phyloP scores from a whole-genome alignment of 2,888 invertebrate species.

The Protonemura montana region DNA sequence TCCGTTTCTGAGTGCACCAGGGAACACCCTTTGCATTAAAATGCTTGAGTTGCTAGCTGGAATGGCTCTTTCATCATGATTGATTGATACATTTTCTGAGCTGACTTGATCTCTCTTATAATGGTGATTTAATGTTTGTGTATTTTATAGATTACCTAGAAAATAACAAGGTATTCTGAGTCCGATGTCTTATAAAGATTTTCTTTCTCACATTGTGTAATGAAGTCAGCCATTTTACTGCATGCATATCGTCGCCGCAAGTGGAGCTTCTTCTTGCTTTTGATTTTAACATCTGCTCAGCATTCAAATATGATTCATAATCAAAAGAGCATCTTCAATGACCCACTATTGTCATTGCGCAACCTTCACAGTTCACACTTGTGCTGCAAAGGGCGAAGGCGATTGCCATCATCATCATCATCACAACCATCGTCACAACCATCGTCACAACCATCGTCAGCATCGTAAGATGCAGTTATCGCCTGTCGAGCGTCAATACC shows the following conservation, averaged over 20 bases:
- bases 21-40: not conserved
- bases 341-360: not conserved
- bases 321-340: slow-evolving; percentile 4
- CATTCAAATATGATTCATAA: not conserved
- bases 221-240: not conserved
- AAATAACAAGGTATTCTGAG: not conserved
- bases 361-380: not conserved
- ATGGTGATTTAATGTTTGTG: not conserved
- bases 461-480: not conserved
- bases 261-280: not conserved
- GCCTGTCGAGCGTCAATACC: not conserved
- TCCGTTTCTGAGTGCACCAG: not conserved
- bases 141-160: not conserved
- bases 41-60: not conserved
- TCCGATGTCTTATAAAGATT: not conserved
- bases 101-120: not conserved
- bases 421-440: no score
- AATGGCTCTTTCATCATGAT: not conserved
- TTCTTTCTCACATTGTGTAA: not conserved
- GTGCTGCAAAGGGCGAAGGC: not conserved
- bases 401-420: not conserved
- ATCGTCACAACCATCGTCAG: not conserved
- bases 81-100: not conserved
- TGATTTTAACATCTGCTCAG: not conserved
- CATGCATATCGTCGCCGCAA: not conserved